phyloP scores from a whole-genome alignment of 1,140 invertebrate species.

The Drosophila novamexicana region DNA sequence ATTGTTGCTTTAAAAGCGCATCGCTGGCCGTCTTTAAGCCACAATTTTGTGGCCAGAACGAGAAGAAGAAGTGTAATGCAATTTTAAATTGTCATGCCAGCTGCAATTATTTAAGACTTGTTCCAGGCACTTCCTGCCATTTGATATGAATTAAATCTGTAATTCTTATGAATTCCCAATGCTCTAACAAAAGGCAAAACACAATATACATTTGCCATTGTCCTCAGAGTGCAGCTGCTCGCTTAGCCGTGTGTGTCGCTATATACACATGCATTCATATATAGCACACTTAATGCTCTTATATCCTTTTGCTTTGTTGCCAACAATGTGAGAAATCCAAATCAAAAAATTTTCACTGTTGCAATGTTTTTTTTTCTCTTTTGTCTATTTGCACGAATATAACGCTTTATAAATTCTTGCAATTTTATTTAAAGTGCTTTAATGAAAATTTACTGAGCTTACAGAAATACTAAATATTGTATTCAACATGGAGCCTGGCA shows the following conservation, averaged over 20 bases:
- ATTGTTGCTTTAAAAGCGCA: constrained; percentile 24
- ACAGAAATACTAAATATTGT: not conserved
- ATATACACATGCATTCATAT: not conserved
- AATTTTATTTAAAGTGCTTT: constrained; percentile 33
- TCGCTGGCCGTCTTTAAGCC: constrained; percentile 34
- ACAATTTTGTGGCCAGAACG: constrained; percentile 21
- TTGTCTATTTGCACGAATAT: constrained; percentile 22
- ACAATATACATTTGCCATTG: constrained; percentile 31
- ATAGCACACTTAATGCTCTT: constrained; percentile 6
- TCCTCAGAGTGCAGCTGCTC: constrained; percentile 32
- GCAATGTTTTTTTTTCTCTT: constrained; percentile 7
- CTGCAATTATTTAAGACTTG: constrained; percentile 68
- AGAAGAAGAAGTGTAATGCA: constrained; percentile 30
- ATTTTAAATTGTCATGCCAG: constrained; percentile 7
- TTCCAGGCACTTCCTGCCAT: constrained; percentile 60
- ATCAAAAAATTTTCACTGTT: constrained; percentile 31
- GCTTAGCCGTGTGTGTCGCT: constrained; percentile 9
- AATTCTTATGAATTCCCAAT: constrained; percentile 63
- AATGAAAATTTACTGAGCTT: constrained; percentile 29
- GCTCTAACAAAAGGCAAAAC: constrained; percentile 41
- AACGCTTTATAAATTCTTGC: constrained; percentile 18
- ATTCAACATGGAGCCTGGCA: not conserved
- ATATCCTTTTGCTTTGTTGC: constrained; percentile 40
- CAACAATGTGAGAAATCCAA: constrained; percentile 44
- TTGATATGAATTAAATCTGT: constrained; percentile 77